Evolutionary conservation across 2,797 vertebrate genomes (phyloP).

Genomic region (Chaunax sp.): DNA sequence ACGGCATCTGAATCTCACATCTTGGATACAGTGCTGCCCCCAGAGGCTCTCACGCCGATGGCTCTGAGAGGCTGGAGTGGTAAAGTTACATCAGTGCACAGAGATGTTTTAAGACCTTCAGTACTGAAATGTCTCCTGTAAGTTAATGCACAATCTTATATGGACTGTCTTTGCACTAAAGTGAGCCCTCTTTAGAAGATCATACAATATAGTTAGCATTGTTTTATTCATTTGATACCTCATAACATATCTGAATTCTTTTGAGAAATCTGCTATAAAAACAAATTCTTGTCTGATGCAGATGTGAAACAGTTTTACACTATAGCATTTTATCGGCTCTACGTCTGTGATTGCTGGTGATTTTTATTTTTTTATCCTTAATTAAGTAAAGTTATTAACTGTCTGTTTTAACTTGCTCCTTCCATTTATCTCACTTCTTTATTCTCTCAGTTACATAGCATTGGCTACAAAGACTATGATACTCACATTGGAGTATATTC

Average conservation of each 20-base stretch:
- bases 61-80: constrained; percentile 25
- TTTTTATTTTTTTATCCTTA: no score
- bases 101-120: neutral
- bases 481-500: no score
- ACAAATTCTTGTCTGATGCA: no score
- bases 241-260: neutral
- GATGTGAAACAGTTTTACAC: no score
- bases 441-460: no score
- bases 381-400: no score
- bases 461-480: no score
- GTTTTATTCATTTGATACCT: neutral
- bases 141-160: neutral
- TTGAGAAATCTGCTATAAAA: no score
- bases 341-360: no score
- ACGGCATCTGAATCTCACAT: constrained; percentile 28
- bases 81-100: neutral
- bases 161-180: neutral
- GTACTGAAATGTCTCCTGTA: neutral
- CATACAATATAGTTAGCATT: neutral
- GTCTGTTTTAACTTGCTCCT: no score
- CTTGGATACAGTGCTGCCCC: constrained; percentile 19
- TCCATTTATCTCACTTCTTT: no score
- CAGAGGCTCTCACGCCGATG: constrained; percentile 23
- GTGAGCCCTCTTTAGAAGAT: neutral
- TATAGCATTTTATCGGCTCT: no score